These are phyloP conservation scores for Pollenia griseotomentosa DNA, from an alignment of 2,888 invertebrate genomes.

Conservation along the genomic window DNA sequence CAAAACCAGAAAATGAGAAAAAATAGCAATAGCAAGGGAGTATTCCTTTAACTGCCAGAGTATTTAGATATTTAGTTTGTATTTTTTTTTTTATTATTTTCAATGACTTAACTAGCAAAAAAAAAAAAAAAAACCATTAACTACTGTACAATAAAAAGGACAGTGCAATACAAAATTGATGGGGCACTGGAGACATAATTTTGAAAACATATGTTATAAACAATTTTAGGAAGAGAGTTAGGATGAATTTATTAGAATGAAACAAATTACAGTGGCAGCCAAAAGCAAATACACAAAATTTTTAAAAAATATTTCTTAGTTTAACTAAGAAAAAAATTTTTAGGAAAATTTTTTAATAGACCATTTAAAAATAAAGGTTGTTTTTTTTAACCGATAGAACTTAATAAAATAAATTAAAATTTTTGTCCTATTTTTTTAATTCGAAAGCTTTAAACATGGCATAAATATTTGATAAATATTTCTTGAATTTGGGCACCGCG, in stretches of 20 bases:
- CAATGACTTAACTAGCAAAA: slow-evolving; percentile 5
- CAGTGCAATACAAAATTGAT: slow-evolving; percentile 30
- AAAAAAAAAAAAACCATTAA: slow-evolving; percentile 47
- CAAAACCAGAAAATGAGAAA: slow-evolving; percentile 41
- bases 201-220: background rate
- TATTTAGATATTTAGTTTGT: slow-evolving; percentile 26
- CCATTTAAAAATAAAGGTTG: too few species aligned
- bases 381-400: too few species aligned
- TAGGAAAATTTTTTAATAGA: too few species aligned
- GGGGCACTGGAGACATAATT: slow-evolving; percentile 3
- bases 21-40: slow-evolving; percentile 46
- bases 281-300: background rate
- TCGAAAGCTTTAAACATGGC: too few species aligned
- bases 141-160: background rate
- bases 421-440: too few species aligned
- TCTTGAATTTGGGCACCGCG: too few species aligned
- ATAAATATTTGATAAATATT: too few species aligned
- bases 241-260: background rate
- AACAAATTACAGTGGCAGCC: background rate
- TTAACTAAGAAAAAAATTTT: too few species aligned
- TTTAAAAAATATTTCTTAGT: too few species aligned
- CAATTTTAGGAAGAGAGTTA: background rate
- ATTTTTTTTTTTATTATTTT: slow-evolving; percentile 38
- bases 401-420: too few species aligned
- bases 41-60: slow-evolving; percentile 20